Base-by-base conservation (phyloP, 2,888 invertebrate genomes). In the Syrista parreyssii region DNA sequence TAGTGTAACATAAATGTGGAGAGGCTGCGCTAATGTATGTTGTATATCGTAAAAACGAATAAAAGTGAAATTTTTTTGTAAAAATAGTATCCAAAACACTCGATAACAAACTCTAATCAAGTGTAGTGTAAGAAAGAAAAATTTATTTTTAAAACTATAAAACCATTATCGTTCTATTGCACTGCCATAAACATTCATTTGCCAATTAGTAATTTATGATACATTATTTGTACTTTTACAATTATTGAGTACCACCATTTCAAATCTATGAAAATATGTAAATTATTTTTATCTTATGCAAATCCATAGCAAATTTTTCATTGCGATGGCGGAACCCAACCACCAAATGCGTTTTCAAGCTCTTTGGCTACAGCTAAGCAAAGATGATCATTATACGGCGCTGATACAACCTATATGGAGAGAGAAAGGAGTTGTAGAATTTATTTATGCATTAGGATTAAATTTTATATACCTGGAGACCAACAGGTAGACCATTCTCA, bases 341-440 rank as follows among this genome's bases (percentile, higher is more conserved):
- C 97, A 0, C 96, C 96, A 86, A 96, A 95, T 0, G 92, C 92
- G 32, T 92, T 91, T 81, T 95, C 95, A 32, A 98, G 89, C 84
- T 95, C 95, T 76, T 91, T 91, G 0, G 97, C 97, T 0, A 96
- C 95, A 0, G 96, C 95, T 30, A 97, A 91, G 76, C 95, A 95
- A 1, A 96, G 92, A 74, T 94, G 94, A 86, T 98, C 97, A 33
- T 94, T 93, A 79, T 93, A 92, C 1, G 95, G 95, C 0, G 93
- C 94, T 6, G 95, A 94, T 15, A 96, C 95, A n/a, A 96, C 94
- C 91, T 91, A 79, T 12, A 80, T 83, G 72, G 72, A 76, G 77
- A 30, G 68, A 73, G 35, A 68, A 68, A 36, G 15, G 4, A 36
- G 15, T 36, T 36, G 36, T 36, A 36, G 4, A 15, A 12, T 4